Percentiles rank a stretch among this genome's conserved stretches.
Evolutionary conservation across 2,888 invertebrate species (phyloP).

Genomic region (Mesochorus sp.): DNA sequence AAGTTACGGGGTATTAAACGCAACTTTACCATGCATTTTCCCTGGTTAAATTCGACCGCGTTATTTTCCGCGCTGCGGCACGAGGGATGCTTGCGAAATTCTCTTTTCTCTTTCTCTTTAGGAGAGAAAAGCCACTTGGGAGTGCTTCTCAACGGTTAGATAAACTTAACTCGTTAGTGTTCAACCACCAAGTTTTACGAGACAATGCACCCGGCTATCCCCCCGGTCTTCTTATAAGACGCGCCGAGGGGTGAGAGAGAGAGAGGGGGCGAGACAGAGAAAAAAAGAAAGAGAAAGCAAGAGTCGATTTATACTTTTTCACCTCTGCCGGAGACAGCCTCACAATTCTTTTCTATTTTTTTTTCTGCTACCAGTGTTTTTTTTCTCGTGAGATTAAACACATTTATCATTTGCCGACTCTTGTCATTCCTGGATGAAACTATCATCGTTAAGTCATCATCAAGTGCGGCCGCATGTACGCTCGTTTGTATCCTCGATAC

Average conservation of each 20-base stretch:
- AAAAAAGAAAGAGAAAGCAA: background rate
- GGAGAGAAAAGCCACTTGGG: constrained; percentile 44
- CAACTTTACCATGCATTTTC: constrained; percentile 36
- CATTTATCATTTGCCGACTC: constrained; percentile 11
- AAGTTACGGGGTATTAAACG: constrained; percentile 43
- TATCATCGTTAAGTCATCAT: constrained; percentile 48
- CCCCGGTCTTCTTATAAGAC: constrained; percentile 29
- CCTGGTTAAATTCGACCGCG: constrained; percentile 40
- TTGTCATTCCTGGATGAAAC: constrained; percentile 13
- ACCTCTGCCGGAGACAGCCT: background rate
- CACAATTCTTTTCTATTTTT: background rate
- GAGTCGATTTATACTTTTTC: constrained; percentile 43
- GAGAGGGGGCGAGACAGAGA: constrained; percentile 9
- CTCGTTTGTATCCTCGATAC: constrained; percentile 22
- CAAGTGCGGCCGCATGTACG: too few species aligned
- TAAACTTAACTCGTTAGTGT: constrained; percentile 55
- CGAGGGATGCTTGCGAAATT: constrained; percentile 17
- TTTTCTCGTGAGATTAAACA: constrained; percentile 32
- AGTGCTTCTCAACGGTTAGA: constrained; percentile 51
- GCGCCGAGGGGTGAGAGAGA: background rate
- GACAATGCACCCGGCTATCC: constrained; percentile 41
- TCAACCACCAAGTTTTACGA: constrained; percentile 51
- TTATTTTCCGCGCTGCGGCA: constrained; percentile 34
- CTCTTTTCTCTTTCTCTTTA: constrained; percentile 5
- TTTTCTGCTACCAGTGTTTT: background rate